Percentiles rank a stretch among this genome's conserved stretches.
Evolutionary conservation across 2,797 vertebrate species (phyloP).

Genomic region (Hylomyscus alleni): DNA sequence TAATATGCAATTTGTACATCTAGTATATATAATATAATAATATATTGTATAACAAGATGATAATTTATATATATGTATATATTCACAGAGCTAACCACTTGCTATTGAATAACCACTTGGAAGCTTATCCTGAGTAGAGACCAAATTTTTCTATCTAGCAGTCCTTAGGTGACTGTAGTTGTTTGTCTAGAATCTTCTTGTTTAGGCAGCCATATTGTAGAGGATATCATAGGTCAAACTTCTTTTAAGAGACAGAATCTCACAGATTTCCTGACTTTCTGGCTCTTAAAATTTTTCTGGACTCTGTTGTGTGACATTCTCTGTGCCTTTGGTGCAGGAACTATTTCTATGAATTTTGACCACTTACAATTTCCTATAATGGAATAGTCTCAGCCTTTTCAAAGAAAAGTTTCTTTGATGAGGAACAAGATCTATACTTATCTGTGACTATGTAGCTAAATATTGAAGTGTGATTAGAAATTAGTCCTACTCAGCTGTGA

Average conservation of each 20-base stretch:
- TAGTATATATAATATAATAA: no score
- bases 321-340: neutral
- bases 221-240: neutral
- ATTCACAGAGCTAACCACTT: neutral
- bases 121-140: neutral
- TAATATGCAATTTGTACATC: no score
- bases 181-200: neutral
- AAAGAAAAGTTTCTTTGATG: neutral
- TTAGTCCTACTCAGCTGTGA: neutral
- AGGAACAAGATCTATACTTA: neutral
- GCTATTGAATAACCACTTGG: neutral
- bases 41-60: no score
- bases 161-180: neutral
- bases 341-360: neutral
- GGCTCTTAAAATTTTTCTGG: neutral
- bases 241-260: neutral
- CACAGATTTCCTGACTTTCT: neutral
- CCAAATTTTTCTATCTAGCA: neutral
- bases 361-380: neutral
- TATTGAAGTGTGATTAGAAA: neutral
- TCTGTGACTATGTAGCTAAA: neutral
- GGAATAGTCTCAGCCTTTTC: neutral
- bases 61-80: no score
- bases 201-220: neutral
- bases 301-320: neutral